Evolutionary conservation across 2,888 invertebrate species (phyloP).

Genomic region (Conomelus anceps): DNA sequence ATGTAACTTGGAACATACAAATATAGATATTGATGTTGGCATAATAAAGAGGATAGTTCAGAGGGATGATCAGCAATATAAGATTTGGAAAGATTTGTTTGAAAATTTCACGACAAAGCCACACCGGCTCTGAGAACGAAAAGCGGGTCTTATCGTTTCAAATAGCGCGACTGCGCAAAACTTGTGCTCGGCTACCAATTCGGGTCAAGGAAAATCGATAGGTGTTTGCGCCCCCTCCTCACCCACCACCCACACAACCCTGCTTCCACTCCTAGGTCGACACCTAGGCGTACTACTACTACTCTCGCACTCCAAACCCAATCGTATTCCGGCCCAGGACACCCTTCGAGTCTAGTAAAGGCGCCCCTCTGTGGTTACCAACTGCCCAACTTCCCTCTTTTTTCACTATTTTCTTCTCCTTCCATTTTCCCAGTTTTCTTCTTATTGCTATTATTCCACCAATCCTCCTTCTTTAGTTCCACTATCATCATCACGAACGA

Average conservation of each 20-base stretch:
- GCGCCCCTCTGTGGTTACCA: background rate
- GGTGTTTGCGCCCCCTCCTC: background rate
- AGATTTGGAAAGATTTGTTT: background rate
- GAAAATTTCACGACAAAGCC: background rate
- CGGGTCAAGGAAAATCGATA: background rate
- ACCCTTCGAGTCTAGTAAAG: background rate
- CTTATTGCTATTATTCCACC: background rate
- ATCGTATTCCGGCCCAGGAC: background rate
- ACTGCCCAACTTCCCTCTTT: background rate
- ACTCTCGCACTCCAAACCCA: background rate
- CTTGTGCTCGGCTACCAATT: background rate
- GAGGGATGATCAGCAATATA: background rate
- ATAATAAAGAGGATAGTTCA: background rate
- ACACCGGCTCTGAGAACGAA: background rate
- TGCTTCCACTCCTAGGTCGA: too few relatives aligned
- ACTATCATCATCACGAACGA: background rate
- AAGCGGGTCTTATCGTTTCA: background rate
- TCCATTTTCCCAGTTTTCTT: background rate
- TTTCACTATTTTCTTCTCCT: background rate
- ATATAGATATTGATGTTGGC: too few relatives aligned
- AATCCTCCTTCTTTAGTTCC: background rate
- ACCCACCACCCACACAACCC: background rate
- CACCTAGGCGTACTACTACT: background rate
- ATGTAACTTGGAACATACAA: too few relatives aligned
- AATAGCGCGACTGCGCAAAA: background rate